Base-by-base conservation (phyloP, 2,888 invertebrate genomes). In the Philereme vetulata region DNA sequence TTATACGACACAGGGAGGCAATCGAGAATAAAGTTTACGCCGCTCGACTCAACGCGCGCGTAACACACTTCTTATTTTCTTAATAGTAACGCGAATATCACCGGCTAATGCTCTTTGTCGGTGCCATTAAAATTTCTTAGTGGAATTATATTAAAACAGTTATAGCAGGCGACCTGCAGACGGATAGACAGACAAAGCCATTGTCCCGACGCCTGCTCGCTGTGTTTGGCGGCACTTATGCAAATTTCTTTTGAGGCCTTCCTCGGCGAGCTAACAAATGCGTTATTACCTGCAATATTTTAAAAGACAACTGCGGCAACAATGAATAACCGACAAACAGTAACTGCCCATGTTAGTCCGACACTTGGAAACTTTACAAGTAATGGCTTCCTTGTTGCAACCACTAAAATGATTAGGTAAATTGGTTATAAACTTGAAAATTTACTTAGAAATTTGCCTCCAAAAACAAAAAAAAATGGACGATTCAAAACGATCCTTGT, bases 231-330 rank as follows among this genome's bases (percentile, higher is more conserved):
- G 83, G 85, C 81, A 82, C 82, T 86, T 90, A 90, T 90, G 91
- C 84, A 85, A 89, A 92, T 90, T 86, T 86, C 87, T 87, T 86
- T 89, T 84, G 83, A 89, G 80, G 81, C 77, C 84, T 85, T 80
- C 83, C 80, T 80, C 84, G 79, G 75, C 77, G 70, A 79, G 77
- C 70, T 72, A 78, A 80, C 80, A 80, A 81, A 79, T 77, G 78
- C 70, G 82, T 85, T 84, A 85, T 83, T 83, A 78, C 82, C 75
- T 76, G 80, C 75, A 76, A 81, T 83, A 78, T 84, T 81, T 79
- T 72, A 73, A 74, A 74, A 73, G 73, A 72, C 74, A 75, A 78
- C 74, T 72, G 69, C 65, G 70, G 64, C 65, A 64, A 57, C 59
- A 67, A 67, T 68, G 65, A 66, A 67, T 60, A 62, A 67, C 62